Base-by-base conservation (phyloP, 2,797 vertebrate genomes). In the Triplophysa bombifrons region DNA sequence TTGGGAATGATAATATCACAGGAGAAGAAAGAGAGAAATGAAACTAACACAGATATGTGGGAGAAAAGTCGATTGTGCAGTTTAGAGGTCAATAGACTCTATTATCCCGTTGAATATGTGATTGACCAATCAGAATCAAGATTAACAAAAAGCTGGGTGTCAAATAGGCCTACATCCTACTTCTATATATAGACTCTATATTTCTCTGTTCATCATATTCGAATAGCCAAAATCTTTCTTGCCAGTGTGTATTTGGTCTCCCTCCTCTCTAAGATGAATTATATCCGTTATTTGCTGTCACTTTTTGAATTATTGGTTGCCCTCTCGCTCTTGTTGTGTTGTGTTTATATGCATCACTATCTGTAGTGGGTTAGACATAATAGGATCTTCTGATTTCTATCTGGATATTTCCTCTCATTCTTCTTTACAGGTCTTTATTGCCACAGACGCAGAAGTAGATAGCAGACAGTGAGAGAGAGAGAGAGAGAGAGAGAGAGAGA, bases 311-410 rank as follows among this genome's bases (percentile, higher is more conserved):
- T 60, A 76, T 76, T 83, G 58, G 50, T 64, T 68, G 63, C 53
- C n/a, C 60, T 66, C 66, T 58, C 66, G 53, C 55, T 76, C 56
- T 67, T 64, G 64, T 55, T 72, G 68, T 64, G 76, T 69, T 77
- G 22, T 77, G 22, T 69, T 77, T 81, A 66, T 78, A 76, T 84
- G 80, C 74, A 81, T 74, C 80, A 34, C 56, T 74, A 55, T 78
- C 75, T 81, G 22, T 50, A 81, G 75, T 71, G 79, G 71, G 41
- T 53, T 63, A 34, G 71, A 81, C 38, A 53, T 71, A 76, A 72
- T 80, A 63, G 67, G 65, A 78, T 84, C 71, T 73, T 78, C 34
- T 53, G 74, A 70, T 74, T 56, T 68, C 67, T 38, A 17, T 74
- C 70, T 68, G 12, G 10, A 78, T 78, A 71, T 68, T 81, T 73